Conservation (phyloP, 2,888 invertebrate species). For the Colostygia pectinataria region DNA sequence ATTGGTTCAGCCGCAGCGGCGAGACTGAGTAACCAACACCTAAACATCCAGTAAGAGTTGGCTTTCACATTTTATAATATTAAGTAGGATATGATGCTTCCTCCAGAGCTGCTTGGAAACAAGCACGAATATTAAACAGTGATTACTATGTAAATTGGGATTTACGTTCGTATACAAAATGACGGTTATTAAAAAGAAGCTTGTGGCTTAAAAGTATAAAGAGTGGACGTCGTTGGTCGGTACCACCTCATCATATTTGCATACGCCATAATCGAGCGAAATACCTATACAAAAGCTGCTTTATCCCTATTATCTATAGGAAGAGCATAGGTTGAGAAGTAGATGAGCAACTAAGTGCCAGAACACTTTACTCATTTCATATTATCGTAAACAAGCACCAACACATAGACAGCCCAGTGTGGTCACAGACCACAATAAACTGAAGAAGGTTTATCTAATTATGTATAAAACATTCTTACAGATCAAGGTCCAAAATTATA, state of each 20-base stretch:
- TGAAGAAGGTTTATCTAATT: no score
- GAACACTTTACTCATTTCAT: neutral
- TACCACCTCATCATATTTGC: conserved; percentile 32
- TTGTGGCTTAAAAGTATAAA: conserved; percentile 28
- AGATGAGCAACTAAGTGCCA: conserved; percentile 6
- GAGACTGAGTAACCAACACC: no score
- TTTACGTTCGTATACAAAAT: conserved; percentile 25
- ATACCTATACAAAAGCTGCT: conserved; percentile 22
- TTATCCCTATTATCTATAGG: conserved; percentile 9
- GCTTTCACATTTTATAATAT: no score
- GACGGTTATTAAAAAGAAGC: conserved; percentile 29
- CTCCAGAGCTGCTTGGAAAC: conserved; percentile 15
- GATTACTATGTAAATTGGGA: conserved; percentile 27
- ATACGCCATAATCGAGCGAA: conserved; percentile 26
- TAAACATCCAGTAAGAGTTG: no score
- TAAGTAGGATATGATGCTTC: conserved; percentile 6
- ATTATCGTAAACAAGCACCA: neutral
- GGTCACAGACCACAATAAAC: no score
- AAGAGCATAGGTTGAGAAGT: conserved; percentile 2
- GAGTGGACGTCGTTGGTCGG: conserved; percentile 26
- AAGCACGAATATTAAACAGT: conserved; percentile 23
- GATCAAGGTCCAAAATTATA: no score
- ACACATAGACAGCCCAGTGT: no score
- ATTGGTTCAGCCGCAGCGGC: no score
- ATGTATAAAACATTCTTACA: no score